Conservation (phyloP, 2,888 invertebrate species). For the Atrina japonica region DNA sequence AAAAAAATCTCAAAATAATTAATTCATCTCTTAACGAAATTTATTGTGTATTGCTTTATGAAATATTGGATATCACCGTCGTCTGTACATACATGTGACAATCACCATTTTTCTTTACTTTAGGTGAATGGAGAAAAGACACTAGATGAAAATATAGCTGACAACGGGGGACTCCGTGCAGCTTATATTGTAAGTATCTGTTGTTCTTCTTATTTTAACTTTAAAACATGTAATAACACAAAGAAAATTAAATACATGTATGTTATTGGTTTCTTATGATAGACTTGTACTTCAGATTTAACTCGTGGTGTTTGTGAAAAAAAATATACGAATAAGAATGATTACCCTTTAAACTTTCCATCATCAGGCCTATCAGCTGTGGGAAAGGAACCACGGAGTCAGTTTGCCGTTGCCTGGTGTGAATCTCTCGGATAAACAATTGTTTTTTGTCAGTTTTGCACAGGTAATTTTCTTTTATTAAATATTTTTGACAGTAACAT, state of each 20-base stretch:
- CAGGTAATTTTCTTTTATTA: slow-evolving; percentile 57
- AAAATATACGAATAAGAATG: too few species aligned
- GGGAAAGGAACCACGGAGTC: slow-evolving; percentile 65
- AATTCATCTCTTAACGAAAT: too few species aligned
- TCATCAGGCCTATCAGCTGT: slow-evolving; percentile 74
- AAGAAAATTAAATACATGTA: background rate
- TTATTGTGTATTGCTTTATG: too few species aligned
- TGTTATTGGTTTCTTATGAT: too few species aligned
- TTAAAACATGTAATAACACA: background rate
- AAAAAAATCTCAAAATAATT: too few species aligned
- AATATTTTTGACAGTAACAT: background rate
- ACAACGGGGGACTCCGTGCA: slow-evolving; percentile 76
- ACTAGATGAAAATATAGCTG: slow-evolving; percentile 78
- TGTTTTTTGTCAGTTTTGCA: slow-evolving; percentile 81
- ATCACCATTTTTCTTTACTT: too few species aligned
- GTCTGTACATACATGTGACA: too few species aligned
- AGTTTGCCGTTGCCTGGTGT: slow-evolving; percentile 68
- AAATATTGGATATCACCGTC: too few species aligned
- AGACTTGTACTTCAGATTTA: too few species aligned
- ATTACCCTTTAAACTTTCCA: too few species aligned
- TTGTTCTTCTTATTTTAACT: background rate
- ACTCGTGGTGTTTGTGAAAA: too few species aligned
- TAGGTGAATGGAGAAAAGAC: slow-evolving; percentile 74
- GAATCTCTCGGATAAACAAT: slow-evolving; percentile 75
- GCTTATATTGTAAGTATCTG: slow-evolving; percentile 67